Evolutionary conservation across 1,140 invertebrate species (phyloP).

Genomic region (Zeugodacus cucurbitae): DNA sequence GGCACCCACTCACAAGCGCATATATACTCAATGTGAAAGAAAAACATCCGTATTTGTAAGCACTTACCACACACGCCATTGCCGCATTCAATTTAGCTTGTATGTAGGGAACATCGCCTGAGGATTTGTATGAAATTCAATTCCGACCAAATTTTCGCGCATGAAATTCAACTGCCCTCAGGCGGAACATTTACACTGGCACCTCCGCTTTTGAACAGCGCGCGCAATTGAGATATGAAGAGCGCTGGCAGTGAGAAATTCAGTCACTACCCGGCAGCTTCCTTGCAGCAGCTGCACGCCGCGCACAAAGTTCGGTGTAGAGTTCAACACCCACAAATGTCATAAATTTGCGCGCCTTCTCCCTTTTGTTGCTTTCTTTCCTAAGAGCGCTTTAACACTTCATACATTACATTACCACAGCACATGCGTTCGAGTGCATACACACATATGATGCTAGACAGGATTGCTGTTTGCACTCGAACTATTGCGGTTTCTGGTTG

Average conservation of each 20-base stretch:
- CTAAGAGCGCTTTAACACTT: neutral
- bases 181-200: neutral
- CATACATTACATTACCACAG: neutral
- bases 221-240: neutral
- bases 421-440: neutral
- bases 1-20: neutral
- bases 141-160: slow-evolving; percentile 29
- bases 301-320: neutral
- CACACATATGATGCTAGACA: neutral
- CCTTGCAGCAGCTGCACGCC: neutral
- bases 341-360: slow-evolving; percentile 1
- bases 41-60: neutral
- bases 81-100: neutral
- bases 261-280: neutral
- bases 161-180: slow-evolving; percentile 28
- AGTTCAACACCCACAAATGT: slow-evolving; percentile 16
- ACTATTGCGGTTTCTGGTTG: neutral
- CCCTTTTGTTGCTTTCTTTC: neutral
- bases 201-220: neutral
- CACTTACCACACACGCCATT: neutral
- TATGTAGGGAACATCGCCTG: neutral
- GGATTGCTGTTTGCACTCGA: neutral
- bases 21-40: neutral
- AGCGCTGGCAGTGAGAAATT: neutral
- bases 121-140: slow-evolving; percentile 20